Evolutionary conservation across 1,140 invertebrate species (phyloP).

Genomic region (Drosophila nebulosa): DNA sequence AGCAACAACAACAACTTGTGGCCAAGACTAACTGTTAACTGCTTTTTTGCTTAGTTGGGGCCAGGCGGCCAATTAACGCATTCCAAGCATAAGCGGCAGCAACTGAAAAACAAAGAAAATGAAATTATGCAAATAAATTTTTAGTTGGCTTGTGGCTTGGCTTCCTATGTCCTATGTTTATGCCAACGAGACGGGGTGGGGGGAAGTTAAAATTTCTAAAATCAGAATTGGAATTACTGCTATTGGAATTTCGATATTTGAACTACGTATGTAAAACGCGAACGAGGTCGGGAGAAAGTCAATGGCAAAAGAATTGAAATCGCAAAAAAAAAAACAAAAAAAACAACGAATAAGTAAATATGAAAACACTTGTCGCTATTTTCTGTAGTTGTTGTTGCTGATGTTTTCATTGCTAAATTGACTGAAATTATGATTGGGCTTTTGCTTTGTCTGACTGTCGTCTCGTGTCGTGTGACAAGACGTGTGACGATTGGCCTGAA

Average conservation of each 20-base stretch:
- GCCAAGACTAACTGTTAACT: constrained; percentile 46
- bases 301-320: constrained; percentile 38
- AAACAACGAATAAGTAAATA: constrained; percentile 6
- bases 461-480: constrained; percentile 65
- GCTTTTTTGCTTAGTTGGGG: constrained; percentile 50
- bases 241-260: constrained; percentile 12
- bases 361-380: constrained; percentile 55
- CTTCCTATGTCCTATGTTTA: constrained; percentile 42
- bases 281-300: constrained; percentile 74
- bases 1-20: no score
- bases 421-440: constrained; percentile 67
- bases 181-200: constrained; percentile 10
- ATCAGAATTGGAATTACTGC: constrained; percentile 40
- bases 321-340: constrained; percentile 7
- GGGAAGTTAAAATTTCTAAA: background rate
- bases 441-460: constrained; percentile 2
- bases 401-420: constrained; percentile 51
- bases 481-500: constrained; percentile 75
- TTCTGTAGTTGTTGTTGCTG: background rate
- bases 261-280: constrained; percentile 36
- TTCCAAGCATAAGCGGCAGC: constrained; percentile 43
- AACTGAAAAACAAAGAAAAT: constrained; percentile 3
- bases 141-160: constrained; percentile 13
- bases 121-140: constrained; percentile 62
- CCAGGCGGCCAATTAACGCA: constrained; percentile 66